phyloP scores from a whole-genome alignment of 37 sponge, comb jelly and placozoan genomes.

The Ephydatia muelleri region DNA sequence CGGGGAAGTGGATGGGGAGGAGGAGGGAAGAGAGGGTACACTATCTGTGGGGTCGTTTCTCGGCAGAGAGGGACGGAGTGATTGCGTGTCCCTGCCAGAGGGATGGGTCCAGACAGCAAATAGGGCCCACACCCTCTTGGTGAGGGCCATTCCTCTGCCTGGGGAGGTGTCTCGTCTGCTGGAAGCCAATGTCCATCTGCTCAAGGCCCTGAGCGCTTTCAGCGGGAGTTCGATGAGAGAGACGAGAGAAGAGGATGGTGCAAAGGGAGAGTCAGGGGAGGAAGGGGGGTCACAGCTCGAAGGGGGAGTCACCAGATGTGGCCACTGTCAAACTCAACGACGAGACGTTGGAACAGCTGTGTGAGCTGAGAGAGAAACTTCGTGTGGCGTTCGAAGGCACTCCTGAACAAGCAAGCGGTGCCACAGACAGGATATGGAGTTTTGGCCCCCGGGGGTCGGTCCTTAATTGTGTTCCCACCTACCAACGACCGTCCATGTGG shows the following conservation, averaged over 20 bases:
- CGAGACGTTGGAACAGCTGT: constrained; percentile 34
- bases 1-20: not conserved
- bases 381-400: constrained; percentile 1
- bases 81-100: not conserved
- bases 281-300: no score
- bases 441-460: constrained; percentile 88
- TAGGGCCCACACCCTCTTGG: constrained; percentile 39
- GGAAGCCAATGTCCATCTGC: constrained; percentile 37
- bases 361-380: constrained; percentile 38
- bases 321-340: constrained; percentile 32
- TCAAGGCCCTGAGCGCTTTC: constrained; percentile 45
- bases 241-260: no score
- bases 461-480: constrained; percentile 58
- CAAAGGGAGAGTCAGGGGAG: no score
- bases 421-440: constrained; percentile 79
- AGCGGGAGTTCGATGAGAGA: not conserved
- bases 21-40: no score
- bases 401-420: constrained; percentile 22
- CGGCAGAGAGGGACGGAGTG: not conserved
- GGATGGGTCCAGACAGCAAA: constrained; percentile 57
- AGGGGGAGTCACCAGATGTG: no score
- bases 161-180: constrained; percentile 41
- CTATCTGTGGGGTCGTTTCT: no score
- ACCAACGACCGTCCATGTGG: constrained; percentile 78
- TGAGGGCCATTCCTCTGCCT: constrained; percentile 75